These are phyloP conservation scores for Eurystomus glaucurus DNA, from an alignment of 2,797 vertebrate species.

Conservation along the genomic window DNA sequence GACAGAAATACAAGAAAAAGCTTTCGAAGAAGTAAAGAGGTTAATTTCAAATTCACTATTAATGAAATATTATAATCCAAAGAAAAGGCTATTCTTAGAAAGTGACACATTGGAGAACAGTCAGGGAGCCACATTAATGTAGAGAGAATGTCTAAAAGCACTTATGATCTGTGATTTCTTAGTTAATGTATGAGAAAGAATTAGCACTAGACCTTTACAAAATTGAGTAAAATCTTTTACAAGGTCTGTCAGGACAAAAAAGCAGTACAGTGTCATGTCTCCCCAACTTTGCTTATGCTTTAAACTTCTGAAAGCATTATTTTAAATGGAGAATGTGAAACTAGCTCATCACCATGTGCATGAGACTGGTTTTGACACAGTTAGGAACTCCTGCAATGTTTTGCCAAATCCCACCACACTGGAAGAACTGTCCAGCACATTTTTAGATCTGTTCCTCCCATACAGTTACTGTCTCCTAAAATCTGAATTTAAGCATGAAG, in stretches of 20 bases:
- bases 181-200: neutral
- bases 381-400: neutral
- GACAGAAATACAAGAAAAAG: conserved; percentile 49
- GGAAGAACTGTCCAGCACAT: neutral
- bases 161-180: neutral
- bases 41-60: conserved; percentile 23
- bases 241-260: neutral
- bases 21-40: conserved; percentile 26
- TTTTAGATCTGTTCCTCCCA: neutral
- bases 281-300: neutral
- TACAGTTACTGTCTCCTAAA: too few relatives aligned
- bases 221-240: neutral
- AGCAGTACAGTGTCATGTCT: neutral
- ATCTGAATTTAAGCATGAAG: neutral
- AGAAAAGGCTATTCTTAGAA: neutral
- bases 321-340: neutral
- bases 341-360: neutral
- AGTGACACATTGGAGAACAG: neutral
- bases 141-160: conserved; percentile 6
- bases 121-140: neutral
- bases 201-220: neutral
- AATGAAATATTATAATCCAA: conserved; percentile 6
- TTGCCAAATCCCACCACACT: rapidly evolving
- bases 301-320: neutral
- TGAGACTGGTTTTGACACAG: neutral